phyloP scores from a whole-genome alignment of 2,113 vertebrate genomes.

The Notechis scutatus region DNA sequence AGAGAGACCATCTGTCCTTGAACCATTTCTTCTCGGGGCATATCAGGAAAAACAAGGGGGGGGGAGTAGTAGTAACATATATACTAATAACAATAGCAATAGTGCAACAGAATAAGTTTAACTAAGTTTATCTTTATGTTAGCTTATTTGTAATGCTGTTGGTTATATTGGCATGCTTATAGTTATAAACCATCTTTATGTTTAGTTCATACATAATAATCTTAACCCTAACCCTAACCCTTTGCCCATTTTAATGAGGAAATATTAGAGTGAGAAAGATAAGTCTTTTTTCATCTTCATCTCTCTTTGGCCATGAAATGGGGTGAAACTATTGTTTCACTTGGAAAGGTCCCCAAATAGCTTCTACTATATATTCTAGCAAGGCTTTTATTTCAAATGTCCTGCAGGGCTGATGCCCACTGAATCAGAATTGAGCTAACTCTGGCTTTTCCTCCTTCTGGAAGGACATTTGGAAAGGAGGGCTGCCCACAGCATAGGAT shows the following conservation, averaged over 20 bases:
- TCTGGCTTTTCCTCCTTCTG: neutral
- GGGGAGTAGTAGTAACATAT: too few relatives aligned
- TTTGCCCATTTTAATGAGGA: neutral
- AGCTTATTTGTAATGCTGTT: too few relatives aligned
- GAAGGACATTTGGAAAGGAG: neutral
- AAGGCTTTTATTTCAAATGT: neutral
- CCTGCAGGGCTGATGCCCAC: neutral
- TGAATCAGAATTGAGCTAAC: neutral
- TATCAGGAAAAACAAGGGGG: too few relatives aligned
- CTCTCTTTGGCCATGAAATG: neutral
- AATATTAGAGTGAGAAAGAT: neutral
- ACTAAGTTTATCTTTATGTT: too few relatives aligned
- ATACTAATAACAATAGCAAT: too few relatives aligned
- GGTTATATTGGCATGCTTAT: too few relatives aligned
- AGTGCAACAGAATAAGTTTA: too few relatives aligned
- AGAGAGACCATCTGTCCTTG: neutral
- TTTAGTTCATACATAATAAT: too few relatives aligned
- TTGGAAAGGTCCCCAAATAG: neutral
- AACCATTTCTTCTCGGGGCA: too few relatives aligned
- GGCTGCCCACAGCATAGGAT: neutral
- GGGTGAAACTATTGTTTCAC: neutral
- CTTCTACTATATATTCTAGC: neutral
- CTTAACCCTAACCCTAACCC: too few relatives aligned
- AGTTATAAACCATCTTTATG: too few relatives aligned
- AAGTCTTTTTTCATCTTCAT: neutral